Percentiles rank a stretch among this genome's conserved stretches.
These are phyloP conservation scores for Sternarchorhynchus goeldii DNA, from an alignment of 2,797 vertebrate genomes.

Conservation along the genomic window DNA sequence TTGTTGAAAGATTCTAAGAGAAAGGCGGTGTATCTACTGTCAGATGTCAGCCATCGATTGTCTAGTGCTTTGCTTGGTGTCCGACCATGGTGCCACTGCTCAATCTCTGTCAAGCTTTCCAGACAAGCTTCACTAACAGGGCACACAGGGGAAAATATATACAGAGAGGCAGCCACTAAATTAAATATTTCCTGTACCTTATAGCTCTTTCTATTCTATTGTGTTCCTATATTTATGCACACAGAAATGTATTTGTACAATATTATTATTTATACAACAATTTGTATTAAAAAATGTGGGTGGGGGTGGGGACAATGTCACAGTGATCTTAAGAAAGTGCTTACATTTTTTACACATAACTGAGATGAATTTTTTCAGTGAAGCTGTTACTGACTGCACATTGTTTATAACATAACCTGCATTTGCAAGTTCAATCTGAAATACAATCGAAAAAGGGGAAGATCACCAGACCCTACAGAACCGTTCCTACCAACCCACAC, in stretches of 20 bases:
- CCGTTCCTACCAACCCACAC: constrained; percentile 7
- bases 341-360: no score
- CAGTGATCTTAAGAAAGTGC: no score
- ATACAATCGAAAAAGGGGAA: constrained; percentile 46
- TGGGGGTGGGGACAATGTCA: no score
- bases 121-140: constrained; percentile 70
- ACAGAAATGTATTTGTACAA: no score
- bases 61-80: constrained; percentile 70
- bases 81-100: constrained; percentile 67
- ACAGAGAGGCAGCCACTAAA: constrained; percentile 10
- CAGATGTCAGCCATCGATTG: constrained; percentile 73
- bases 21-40: constrained; percentile 52
- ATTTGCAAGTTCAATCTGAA: neutral
- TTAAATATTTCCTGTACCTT: neutral
- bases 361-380: neutral
- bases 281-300: no score
- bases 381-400: neutral
- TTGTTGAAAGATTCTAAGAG: constrained; percentile 15
- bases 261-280: no score
- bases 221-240: no score
- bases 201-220: neutral
- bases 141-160: constrained; percentile 27
- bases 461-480: constrained; percentile 2
- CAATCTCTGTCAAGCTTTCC: constrained; percentile 74
- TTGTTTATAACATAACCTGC: neutral